Base-by-base conservation (phyloP, 2,888 invertebrate genomes). In the Eurois occulta region DNA sequence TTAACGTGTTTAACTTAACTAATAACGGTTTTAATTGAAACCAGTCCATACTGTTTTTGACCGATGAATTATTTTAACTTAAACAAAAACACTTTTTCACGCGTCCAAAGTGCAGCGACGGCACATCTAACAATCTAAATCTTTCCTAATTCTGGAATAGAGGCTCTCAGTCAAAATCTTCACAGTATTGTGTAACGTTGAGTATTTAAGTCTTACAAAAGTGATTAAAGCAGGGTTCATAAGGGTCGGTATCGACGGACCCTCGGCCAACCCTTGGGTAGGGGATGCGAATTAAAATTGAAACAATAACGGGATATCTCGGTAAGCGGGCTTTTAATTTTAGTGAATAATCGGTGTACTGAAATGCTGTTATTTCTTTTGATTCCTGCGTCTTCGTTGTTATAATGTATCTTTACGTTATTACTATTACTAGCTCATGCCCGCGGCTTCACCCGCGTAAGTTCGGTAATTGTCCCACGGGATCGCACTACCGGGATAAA, bases 211-310 rank as follows among this genome's bases (percentile, higher is more conserved):
- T 73, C 76, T 69, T 52, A 21, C 28, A 32, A 66, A 43, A 70
- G 41, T 77, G 52, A 69, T 86, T 86, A 83, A 72, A 52, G 38
- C 32, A 0, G 41, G 77, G 75, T 88, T 88, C 84, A 86, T 80
- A 81, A 77, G 72, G 84, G 78, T 84, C 55, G 66, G 38, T 79
- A 81, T 76, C 35, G 64, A 55, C 28, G 60, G n/a, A 68, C 75
- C 76, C 79, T 68, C 58, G 66, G 35, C 65, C 62, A 70, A 69
- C 81, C 81, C 78, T 60, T 28, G 35, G 46, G 38, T 41, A 38
- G 10, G 24, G 72, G 62, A 43, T 48, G 52, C 21, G 66, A 76
- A 86, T 87, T 86, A 80, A 87, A 80, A 80, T 86, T 55, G 38
- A 69, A 74, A 87, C 75, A 83, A 79, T 86, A 76, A 75, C 55